Evolutionary conservation across 2,888 invertebrate genomes (phyloP).

Genomic region (Malthinus seriepunctatus): DNA sequence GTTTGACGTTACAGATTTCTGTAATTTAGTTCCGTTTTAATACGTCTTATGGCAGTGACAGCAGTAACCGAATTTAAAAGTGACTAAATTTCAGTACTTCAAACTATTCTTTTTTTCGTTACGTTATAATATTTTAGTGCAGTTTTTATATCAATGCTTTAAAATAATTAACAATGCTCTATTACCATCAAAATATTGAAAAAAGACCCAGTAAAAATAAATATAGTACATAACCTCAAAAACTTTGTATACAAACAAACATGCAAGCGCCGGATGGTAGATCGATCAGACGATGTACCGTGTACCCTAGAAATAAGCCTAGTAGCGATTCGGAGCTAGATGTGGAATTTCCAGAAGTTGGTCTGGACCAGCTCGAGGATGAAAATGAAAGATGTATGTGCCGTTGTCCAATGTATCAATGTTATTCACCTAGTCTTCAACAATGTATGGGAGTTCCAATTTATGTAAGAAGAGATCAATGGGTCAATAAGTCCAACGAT

Average conservation of each 20-base stretch:
- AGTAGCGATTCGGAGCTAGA: too few species aligned
- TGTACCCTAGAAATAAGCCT: neutral
- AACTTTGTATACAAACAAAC: conserved; percentile 17
- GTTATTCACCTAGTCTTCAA: neutral
- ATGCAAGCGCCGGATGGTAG: neutral
- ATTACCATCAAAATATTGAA: neutral
- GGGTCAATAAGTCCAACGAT: neutral
- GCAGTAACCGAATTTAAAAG: conserved; percentile 2
- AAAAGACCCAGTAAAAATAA: neutral
- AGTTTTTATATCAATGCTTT: neutral
- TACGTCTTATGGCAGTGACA: neutral
- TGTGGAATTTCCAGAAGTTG: conserved; percentile 5
- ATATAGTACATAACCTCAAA: conserved; percentile 7
- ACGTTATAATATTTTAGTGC: neutral
- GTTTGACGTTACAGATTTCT: neutral
- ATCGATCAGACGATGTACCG: conserved; percentile 1
- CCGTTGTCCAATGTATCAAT: too few species aligned
- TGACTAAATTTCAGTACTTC: conserved; percentile 3
- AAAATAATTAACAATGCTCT: conserved; percentile 2
- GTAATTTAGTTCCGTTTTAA: neutral
- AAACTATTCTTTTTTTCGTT: neutral
- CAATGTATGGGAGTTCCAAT: too few species aligned
- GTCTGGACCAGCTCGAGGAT: neutral
- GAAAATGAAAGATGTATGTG: neutral
- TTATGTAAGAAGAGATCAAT: neutral